Evolutionary conservation across 2,797 vertebrate genomes (phyloP), one percentile per base, ranked within the genome.

Genomic region (Scarus forsteni): DNA sequence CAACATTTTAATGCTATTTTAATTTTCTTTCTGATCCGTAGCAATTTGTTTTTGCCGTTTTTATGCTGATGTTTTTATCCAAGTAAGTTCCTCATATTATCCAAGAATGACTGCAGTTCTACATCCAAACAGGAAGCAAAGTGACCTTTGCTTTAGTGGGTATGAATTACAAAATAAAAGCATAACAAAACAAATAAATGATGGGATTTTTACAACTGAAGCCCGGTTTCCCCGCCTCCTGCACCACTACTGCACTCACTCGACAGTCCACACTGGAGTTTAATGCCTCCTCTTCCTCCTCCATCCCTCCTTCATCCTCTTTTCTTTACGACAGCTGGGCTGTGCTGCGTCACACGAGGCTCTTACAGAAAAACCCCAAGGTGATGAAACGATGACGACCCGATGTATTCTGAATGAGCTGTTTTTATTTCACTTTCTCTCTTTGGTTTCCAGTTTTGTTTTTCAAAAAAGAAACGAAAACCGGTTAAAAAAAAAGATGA

Each of bases 321-420:
- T 70, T 73, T 70, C 49, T 73, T 82, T 88, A 92, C 77, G 74
- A 93, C 94, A 94, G 93, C 94, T 93, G 94, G 92, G 92, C 94
- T 95, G 94, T 93, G 91, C 86, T 87, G 71, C 75, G 88, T 89
- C 90, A 88, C 82, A 77, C 85, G 58, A 79, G 75, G 86, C 90
- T 92, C 88, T 80, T 40, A 79, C 84, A 60, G 81, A 85, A 90
- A 85, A 90, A 74, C 70, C 63, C 48, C 51, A 72, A 83, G 77
- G 86, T 10, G 68, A 76, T 81, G 55, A 81, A 73, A 73, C 72
- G 83, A 83, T 9, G 82, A 84, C 46, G 80, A 82, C 73, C n/a
- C 83, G 64, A 86, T 75, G 85, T 92, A 85, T 91, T 92, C 87
- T 70, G 80, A 93, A 92, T 74, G 86, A 93, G 88, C 85, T 87